phyloP scores from a whole-genome alignment of 2,113 vertebrate species.

The Siphamia tubifer region DNA sequence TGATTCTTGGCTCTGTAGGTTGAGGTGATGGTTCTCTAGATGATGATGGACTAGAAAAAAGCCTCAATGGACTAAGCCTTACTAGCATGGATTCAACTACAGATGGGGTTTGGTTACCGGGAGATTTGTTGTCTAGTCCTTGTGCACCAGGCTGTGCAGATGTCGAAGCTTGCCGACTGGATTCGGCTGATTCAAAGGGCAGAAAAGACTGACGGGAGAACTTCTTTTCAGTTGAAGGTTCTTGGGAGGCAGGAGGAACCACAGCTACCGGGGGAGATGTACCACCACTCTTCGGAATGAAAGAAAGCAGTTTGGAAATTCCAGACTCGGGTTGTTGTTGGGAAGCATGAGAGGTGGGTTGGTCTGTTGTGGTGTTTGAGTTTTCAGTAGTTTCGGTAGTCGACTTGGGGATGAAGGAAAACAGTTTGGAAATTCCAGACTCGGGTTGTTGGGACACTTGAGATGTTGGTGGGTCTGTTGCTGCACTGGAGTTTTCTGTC shows the following conservation, averaged over 20 bases:
- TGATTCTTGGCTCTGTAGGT: slow-evolving; percentile 49
- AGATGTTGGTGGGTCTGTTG: slow-evolving; percentile 38
- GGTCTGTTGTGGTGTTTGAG: slow-evolving; percentile 43
- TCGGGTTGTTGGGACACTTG: slow-evolving; percentile 53
- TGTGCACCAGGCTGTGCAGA: slow-evolving; percentile 11
- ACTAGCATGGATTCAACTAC: slow-evolving; percentile 86
- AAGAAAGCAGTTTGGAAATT: slow-evolving; percentile 67
- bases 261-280: slow-evolving; percentile 67
- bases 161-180: slow-evolving; percentile 35
- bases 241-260: slow-evolving; percentile 67
- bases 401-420: slow-evolving; percentile 73
- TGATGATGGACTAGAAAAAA: slow-evolving; percentile 74
- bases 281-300: slow-evolving; percentile 69
- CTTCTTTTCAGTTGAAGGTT: slow-evolving; percentile 69
- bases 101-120: slow-evolving; percentile 63
- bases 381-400: slow-evolving; percentile 41
- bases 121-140: slow-evolving; percentile 18
- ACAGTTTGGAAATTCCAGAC: slow-evolving; percentile 75
- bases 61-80: slow-evolving; percentile 83
- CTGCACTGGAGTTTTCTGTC: slow-evolving; percentile 51
- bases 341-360: slow-evolving; percentile 26
- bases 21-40: slow-evolving; percentile 63
- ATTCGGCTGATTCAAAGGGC: slow-evolving; percentile 67
- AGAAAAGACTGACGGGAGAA: slow-evolving; percentile 77
- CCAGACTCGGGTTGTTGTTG: slow-evolving; percentile 55